A percentile compares a stretch with the other conserved stretches of the same genome.
These are phyloP conservation scores for Apodemus agrarius DNA, from an alignment of 2,797 vertebrate species.

Conservation along the genomic window DNA sequence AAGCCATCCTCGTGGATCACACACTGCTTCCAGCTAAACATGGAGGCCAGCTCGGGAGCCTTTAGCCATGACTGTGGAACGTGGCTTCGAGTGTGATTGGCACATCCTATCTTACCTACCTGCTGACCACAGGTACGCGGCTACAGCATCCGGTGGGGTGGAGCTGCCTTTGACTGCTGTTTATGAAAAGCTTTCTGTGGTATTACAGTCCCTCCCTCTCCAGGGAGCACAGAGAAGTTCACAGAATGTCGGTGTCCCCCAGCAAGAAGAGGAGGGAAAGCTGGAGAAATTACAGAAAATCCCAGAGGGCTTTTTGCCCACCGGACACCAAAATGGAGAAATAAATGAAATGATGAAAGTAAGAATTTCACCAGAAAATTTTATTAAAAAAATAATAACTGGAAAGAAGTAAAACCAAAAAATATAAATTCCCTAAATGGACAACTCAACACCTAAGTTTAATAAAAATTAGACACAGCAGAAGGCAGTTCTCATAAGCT, in stretches of 20 bases:
- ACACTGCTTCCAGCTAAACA: too few species aligned
- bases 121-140: not conserved
- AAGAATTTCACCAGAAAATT: not conserved
- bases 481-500: not conserved
- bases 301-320: not conserved
- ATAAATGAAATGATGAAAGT: not conserved
- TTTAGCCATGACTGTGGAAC: too few species aligned
- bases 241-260: not conserved
- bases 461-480: not conserved
- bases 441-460: not conserved
- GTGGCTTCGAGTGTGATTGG: not conserved
- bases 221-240: not conserved
- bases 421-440: not conserved
- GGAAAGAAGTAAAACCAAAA: not conserved
- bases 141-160: too few species aligned
- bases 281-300: not conserved
- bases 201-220: not conserved
- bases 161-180: not conserved
- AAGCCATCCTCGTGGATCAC: not conserved
- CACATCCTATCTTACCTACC: not conserved
- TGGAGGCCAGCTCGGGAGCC: not conserved
- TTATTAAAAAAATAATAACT: not conserved
- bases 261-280: not conserved
- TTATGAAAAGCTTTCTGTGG: not conserved
- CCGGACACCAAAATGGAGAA: not conserved